Base-by-base conservation (phyloP, 2,888 invertebrate genomes). In the Caradrina kadenii region DNA sequence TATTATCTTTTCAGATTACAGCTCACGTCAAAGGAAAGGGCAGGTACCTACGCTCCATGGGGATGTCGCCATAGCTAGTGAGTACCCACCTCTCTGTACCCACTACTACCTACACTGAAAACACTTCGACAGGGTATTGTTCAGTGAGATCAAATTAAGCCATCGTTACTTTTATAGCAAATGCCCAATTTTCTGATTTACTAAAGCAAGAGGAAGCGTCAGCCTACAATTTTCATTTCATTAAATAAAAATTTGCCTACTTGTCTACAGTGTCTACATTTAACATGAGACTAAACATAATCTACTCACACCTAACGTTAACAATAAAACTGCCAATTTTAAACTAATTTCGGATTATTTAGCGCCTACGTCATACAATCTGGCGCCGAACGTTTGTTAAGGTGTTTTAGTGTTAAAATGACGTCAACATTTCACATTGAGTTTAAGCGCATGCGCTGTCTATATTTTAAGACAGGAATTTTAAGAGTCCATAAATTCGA, bases 261-360 rank as follows among this genome's bases (percentile, higher is more conserved):
- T 5, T 45, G 45, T 15, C 45, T 35, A 53, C 17, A 63, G 4
- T 45, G 45, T 15, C 45, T 35, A 53, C 17, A 63, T 35, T 19
- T 35, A 45, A 67, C 11, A 63, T 45, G 17, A 58, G 26, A 50
- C 11, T 72, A 55, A 52, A 59, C 45, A 73, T 45, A 49, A 39
- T 65, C 52, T 50, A 56, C 50, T 31, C 52, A 11, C 17, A 26
- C 13, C 5, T n/a, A 58, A 50, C 15, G 13, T 48, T 42, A 64
- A 63, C 56, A 65, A 69, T 64, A 64, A 75, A 58, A 54, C 61
- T 19, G 35, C 76, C 26, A 48, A 64, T 54, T 75, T 70, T 69
- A 69, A 64, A 69, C 56, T 15, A 35, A 53, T 50, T 62, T 54
- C 26, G 26, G 39, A 54, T 70, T 64, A 58, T 70, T 69, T 76